phyloP scores from a whole-genome alignment of 2,113 vertebrate genomes.

The cattle (Bos taurus) region DNA sequence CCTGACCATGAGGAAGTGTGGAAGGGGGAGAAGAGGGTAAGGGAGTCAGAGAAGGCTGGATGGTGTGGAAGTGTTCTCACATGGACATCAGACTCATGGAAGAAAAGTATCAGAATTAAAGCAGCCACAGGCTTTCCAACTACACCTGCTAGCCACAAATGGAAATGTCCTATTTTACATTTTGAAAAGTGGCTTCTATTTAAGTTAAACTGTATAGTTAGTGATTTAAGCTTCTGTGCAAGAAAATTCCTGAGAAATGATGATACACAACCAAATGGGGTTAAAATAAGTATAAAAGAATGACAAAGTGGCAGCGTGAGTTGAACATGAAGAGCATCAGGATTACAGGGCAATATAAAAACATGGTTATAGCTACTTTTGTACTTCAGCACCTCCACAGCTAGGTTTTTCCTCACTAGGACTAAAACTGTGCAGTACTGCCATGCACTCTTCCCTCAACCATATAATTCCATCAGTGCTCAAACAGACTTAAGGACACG shows the following conservation, averaged over 20 bases:
- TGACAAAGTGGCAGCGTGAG: neutral
- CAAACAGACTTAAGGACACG: neutral
- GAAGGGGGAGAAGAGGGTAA: neutral
- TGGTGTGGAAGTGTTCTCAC: neutral
- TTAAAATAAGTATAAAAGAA: conserved; percentile 8
- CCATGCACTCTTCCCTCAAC: neutral
- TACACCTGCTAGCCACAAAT: neutral
- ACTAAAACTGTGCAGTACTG: neutral
- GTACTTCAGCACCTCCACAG: neutral
- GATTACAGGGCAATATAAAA: neutral
- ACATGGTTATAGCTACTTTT: neutral
- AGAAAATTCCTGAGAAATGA: neutral
- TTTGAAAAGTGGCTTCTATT: conserved; percentile 46
- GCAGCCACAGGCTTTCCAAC: neutral
- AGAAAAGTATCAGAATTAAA: neutral
- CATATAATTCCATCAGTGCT: neutral
- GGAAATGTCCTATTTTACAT: conserved; percentile 48
- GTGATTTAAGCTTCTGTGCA: conserved; percentile 33
- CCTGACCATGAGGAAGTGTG: neutral
- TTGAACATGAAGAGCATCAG: neutral
- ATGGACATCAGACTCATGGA: neutral
- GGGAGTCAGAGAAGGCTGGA: neutral
- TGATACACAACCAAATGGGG: conserved; percentile 12
- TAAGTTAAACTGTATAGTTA: conserved; percentile 25
- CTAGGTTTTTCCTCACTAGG: neutral